Evolutionary conservation across 1,140 invertebrate genomes (phyloP), one percentile per base, ranked within the genome.

Genomic region (Ridgeia piscesae): DNA sequence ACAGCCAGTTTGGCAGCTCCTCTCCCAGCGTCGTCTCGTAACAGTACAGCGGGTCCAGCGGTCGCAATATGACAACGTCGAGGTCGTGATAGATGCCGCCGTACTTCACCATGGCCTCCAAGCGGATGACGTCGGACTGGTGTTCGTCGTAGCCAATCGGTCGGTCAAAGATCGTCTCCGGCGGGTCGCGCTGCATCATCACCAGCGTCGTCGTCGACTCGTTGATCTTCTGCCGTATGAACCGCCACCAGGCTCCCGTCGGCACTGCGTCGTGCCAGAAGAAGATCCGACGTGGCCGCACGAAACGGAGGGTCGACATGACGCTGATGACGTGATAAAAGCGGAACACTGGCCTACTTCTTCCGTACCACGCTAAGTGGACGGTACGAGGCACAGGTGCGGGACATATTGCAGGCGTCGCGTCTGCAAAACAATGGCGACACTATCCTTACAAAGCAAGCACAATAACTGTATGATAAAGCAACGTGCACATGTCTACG

Each of bases 1-100:
- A 95, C 77, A 96, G 93, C 58, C 93, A 94, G 92, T 48, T 93
- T 92, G 34, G 92, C 9, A 93, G 50, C 33, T 94, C 93, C 50
- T 93, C 88, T 14, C 92, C 92, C 27, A 93, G 33, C 31, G 58
- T 58, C 33, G 92, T 88, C 21, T 91, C 27, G 88, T 93, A 93
- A 35, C 33, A 50, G 27, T 50, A 50, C 1, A 93, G 88, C 27
- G 92, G 92, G 50, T 93, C 77, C 27, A 93, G 88, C 31, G 89
- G 90, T 58, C 91, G 90, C 48, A 93, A 91, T 35, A 93, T 91
- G 11, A 93, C 42, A 31, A 93, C 92, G 88, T 93, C 92, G 88
- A 35, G 77, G 58, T 93, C 92, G 21, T 91, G 90, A 33, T 93
- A 93, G 42, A 93, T 93, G 90, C 92, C 92, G 35, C 92, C 92